phyloP scores from a whole-genome alignment of 2,888 invertebrate genomes.

The Caenorhabditis japonica region DNA sequence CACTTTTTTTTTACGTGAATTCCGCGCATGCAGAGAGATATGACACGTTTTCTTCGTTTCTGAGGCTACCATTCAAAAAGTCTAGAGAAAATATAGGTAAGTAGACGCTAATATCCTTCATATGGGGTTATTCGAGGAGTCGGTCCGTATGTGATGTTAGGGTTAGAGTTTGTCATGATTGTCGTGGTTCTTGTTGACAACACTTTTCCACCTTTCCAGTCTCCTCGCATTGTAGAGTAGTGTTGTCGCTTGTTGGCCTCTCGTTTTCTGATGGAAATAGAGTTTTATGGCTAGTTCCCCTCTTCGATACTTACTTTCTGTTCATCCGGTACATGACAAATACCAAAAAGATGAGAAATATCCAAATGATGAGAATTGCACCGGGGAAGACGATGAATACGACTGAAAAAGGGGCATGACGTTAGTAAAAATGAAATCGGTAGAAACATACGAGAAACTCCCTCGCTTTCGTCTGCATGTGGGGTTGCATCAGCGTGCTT shows the following conservation, averaged over 20 bases:
- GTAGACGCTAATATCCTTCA: constrained; percentile 50
- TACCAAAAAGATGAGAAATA: constrained; percentile 60
- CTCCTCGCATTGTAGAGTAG: constrained; percentile 30
- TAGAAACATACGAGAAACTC: constrained; percentile 11
- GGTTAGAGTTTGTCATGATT: constrained; percentile 49
- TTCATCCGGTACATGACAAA: constrained; percentile 55
- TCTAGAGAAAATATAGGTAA: too few relatives aligned
- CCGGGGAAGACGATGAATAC: constrained; percentile 55
- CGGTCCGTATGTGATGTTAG: constrained; percentile 45
- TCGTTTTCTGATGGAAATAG: constrained; percentile 14
- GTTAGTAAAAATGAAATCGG: neutral
- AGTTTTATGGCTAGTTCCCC: neutral
- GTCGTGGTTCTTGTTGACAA: constrained; percentile 1
- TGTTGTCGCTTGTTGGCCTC: constrained; percentile 32
- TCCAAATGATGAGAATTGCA: constrained; percentile 62
- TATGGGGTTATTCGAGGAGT: constrained; percentile 52
- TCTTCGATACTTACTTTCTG: constrained; percentile 15
- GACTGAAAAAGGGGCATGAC: constrained; percentile 59
- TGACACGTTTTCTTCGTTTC: too few relatives aligned
- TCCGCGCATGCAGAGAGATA: too few relatives aligned
- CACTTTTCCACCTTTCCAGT: constrained; percentile 16
- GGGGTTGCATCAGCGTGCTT: constrained; percentile 17
- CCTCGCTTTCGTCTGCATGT: constrained; percentile 27
- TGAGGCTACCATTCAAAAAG: too few relatives aligned
- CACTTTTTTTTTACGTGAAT: too few relatives aligned